phyloP scores from a whole-genome alignment of 1,140 invertebrate genomes.

The Linepithema humile region DNA sequence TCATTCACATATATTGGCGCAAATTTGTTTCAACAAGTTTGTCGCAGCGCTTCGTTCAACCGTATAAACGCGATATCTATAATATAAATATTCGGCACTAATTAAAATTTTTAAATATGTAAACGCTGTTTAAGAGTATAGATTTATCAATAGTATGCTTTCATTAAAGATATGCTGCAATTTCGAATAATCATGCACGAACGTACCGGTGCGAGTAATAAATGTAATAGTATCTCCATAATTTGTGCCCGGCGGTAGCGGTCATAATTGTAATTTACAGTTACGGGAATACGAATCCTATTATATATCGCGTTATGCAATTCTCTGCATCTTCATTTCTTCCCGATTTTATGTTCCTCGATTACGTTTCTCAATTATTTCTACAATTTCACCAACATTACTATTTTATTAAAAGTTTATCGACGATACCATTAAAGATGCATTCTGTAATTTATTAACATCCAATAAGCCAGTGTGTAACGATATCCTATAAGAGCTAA shows the following conservation, averaged over 20 bases:
- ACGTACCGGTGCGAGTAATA: constrained; percentile 26
- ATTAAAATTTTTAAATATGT: too few relatives aligned
- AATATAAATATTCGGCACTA: too few relatives aligned
- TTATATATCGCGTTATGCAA: constrained; percentile 25
- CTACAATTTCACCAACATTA: not conserved
- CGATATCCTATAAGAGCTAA: not conserved
- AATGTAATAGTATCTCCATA: constrained; percentile 45
- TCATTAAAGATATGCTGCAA: constrained; percentile 9
- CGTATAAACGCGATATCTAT: too few relatives aligned
- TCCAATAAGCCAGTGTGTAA: not conserved
- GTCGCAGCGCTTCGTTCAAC: too few relatives aligned
- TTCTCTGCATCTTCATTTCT: not conserved
- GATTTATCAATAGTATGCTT: constrained; percentile 13
- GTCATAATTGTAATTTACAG: constrained; percentile 54
- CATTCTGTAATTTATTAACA: constrained; percentile 26
- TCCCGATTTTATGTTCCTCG: not conserved
- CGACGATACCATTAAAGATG: not conserved
- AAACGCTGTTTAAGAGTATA: too few relatives aligned
- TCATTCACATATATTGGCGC: too few relatives aligned
- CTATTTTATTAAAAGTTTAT: constrained; percentile 7
- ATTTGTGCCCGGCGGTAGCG: constrained; percentile 25
- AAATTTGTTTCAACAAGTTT: too few relatives aligned
- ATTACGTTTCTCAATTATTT: not conserved
- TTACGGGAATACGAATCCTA: constrained; percentile 11
- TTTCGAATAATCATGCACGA: not conserved